A percentile compares a stretch with the other conserved stretches of the same genome.
Evolutionary conservation across 2,888 invertebrate genomes (phyloP).

Genomic region (Seladonia tumulorum): DNA sequence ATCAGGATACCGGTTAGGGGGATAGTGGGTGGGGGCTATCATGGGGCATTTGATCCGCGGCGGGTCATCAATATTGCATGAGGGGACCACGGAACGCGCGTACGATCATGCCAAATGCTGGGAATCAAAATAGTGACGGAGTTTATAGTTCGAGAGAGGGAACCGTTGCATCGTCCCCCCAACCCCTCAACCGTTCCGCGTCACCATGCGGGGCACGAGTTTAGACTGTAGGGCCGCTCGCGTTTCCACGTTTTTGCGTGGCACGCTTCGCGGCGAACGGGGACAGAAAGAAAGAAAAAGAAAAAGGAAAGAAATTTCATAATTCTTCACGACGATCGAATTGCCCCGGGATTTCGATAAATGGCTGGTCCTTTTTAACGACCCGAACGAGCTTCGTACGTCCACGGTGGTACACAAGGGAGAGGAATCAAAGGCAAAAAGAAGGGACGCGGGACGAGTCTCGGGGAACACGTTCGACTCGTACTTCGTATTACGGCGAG

Average conservation of each 20-base stretch:
- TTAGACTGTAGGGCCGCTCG: background rate
- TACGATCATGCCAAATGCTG: constrained; percentile 79
- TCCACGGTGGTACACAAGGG: constrained; percentile 19
- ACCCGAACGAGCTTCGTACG: constrained; percentile 1
- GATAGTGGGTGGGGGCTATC: constrained; percentile 77
- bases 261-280: background rate
- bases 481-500: constrained; percentile 56
- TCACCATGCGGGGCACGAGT: background rate
- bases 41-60: constrained; percentile 82
- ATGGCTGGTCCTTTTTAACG: background rate
- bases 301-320: background rate
- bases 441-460: constrained; percentile 31
- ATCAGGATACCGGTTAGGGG: constrained; percentile 78
- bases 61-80: constrained; percentile 84
- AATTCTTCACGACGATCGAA: background rate
- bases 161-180: background rate
- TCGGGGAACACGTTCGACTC: constrained; percentile 69
- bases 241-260: background rate
- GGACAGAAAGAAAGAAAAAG: too few relatives aligned
- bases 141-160: constrained; percentile 71
- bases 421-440: constrained; percentile 39
- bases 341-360: background rate
- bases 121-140: constrained; percentile 80
- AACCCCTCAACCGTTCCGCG: background rate
- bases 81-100: constrained; percentile 78